Evolutionary conservation across 1,140 invertebrate species (phyloP).

Genomic region (Drosophila sp.): DNA sequence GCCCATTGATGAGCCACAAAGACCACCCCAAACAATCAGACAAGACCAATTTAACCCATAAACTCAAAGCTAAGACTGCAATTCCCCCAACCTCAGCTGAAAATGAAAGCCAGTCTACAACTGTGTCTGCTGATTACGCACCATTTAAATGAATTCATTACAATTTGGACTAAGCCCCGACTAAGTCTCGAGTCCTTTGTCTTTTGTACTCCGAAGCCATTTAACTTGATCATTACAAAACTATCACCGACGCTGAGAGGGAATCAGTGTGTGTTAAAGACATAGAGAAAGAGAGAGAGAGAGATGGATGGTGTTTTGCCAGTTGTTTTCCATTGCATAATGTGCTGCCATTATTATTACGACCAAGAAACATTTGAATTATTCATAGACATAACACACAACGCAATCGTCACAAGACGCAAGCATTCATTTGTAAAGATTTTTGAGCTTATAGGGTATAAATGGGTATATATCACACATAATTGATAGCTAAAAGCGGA

Average conservation of each 20-base stretch:
- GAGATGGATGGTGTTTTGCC: background rate
- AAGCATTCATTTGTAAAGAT: conserved; percentile 42
- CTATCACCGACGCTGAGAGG: conserved; percentile 51
- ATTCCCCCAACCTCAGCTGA: background rate
- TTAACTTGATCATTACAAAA: conserved; percentile 83
- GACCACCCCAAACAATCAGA: conserved; percentile 17
- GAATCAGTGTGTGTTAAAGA: conserved; percentile 14
- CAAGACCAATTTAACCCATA: conserved; percentile 15
- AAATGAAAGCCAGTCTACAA: conserved; percentile 7
- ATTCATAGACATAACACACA: conserved; percentile 64
- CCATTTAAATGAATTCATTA: conserved; percentile 81
- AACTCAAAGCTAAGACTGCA: conserved; percentile 28
- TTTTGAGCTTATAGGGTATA: conserved; percentile 21
- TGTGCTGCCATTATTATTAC: conserved; percentile 55
- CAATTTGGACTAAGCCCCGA: conserved; percentile 57
- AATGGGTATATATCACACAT: background rate
- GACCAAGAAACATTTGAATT: conserved; percentile 64
- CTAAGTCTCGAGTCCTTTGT: conserved; percentile 55
- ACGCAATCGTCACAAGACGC: conserved; percentile 41
- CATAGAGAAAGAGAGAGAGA: conserved; percentile 22
- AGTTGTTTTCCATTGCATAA: conserved; percentile 46
- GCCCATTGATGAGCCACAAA: conserved; percentile 32
- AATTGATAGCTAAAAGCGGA: too few relatives aligned
- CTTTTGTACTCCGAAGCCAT: conserved; percentile 58
- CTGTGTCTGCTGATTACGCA: conserved; percentile 69